These are phyloP conservation scores for Holotrichia oblita DNA, from an alignment of 1,140 invertebrate genomes.

Conservation along the genomic window DNA sequence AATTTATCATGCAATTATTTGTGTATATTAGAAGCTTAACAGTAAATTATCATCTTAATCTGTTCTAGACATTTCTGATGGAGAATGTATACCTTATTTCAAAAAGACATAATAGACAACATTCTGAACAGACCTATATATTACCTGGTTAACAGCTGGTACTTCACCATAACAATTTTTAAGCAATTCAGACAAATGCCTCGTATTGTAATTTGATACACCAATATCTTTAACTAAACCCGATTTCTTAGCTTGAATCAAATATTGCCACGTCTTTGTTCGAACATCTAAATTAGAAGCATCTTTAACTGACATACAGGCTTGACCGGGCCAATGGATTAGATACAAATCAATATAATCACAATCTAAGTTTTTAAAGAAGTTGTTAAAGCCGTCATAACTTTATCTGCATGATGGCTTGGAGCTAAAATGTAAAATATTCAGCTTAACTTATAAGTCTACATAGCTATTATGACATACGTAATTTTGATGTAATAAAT, in stretches of 20 bases:
- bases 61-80: too few relatives aligned
- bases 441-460: not conserved
- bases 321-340: conserved; percentile 84
- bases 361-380: conserved; percentile 73
- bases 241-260: conserved; percentile 71
- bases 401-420: conserved; percentile 71
- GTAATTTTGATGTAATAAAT: conserved; percentile 81
- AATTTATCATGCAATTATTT: too few relatives aligned
- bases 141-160: conserved; percentile 84
- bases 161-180: conserved; percentile 65
- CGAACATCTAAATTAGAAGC: conserved; percentile 67
- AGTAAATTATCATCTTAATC: too few relatives aligned
- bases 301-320: conserved; percentile 64
- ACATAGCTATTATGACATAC: conserved; percentile 61
- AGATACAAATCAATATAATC: conserved; percentile 86
- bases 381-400: conserved; percentile 66
- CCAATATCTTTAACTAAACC: conserved; percentile 77
- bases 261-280: conserved; percentile 72
- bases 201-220: conserved; percentile 83
- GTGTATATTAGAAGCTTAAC: too few relatives aligned
- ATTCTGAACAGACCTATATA: too few relatives aligned
- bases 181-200: conserved; percentile 76
- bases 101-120: too few relatives aligned
- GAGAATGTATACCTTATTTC: too few relatives aligned
- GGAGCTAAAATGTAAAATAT: conserved; percentile 66